Conservation (phyloP, 2,113 vertebrate genomes). For the Regulus satrapa region DNA sequence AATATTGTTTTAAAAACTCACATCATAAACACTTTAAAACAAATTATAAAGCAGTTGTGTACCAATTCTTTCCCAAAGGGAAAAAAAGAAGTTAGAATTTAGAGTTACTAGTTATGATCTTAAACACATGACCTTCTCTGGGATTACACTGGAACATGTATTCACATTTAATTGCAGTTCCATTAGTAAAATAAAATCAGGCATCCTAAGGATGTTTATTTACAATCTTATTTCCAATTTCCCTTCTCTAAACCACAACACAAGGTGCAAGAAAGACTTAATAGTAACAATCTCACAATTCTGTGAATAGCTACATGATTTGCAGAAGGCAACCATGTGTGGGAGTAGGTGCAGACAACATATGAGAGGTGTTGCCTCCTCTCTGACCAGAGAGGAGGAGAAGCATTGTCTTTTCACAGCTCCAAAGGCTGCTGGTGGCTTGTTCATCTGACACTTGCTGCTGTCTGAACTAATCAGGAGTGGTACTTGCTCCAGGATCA, state of each 20-base stretch:
- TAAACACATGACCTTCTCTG: neutral
- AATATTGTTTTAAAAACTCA: neutral
- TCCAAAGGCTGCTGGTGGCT: rapidly evolving
- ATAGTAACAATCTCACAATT: neutral
- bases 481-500: neutral
- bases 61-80: neutral
- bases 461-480: neutral
- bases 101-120: neutral
- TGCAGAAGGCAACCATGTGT: neutral
- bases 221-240: neutral
- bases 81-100: neutral
- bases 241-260: neutral
- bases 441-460: neutral
- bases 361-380: neutral
- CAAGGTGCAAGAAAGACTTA: neutral
- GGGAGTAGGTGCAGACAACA: rapidly evolving
- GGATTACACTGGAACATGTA: neutral
- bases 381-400: neutral
- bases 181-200: neutral
- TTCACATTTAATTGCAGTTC: neutral
- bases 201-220: neutral
- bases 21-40: neutral
- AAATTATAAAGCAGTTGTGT: neutral
- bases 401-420: neutral
- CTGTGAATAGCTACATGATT: neutral